Percentiles rank a stretch among this genome's conserved stretches.
Evolutionary conservation across 2,797 vertebrate genomes (phyloP).

Genomic region (Crax fasciolata): DNA sequence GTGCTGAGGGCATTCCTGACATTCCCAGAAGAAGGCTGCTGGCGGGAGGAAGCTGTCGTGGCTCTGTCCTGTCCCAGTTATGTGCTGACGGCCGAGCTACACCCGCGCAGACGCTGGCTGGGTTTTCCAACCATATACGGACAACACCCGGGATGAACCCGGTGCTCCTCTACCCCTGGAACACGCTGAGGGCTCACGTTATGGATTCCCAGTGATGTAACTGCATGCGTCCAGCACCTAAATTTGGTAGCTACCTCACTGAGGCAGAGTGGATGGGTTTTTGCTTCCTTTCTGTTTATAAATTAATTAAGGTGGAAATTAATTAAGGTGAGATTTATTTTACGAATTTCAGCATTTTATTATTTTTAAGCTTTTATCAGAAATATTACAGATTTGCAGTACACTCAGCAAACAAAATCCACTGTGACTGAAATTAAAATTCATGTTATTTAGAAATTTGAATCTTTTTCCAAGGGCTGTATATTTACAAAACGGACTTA

Average conservation of each 20-base stretch:
- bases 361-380: neutral
- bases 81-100: neutral
- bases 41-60: neutral
- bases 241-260: neutral
- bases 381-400: neutral
- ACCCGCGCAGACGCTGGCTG: neutral
- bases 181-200: neutral
- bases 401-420: neutral
- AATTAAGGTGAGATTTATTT: neutral
- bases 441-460: neutral
- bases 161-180: neutral
- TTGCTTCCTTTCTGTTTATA: neutral
- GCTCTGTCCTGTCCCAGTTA: neutral
- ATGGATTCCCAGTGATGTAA: constrained; percentile 1
- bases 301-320: neutral
- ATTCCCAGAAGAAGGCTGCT: constrained; percentile 46
- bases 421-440: neutral
- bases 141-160: neutral
- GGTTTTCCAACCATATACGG: constrained; percentile 46
- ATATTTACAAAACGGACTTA: neutral
- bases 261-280: neutral
- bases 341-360: neutral
- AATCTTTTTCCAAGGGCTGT: neutral
- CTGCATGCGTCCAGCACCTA: neutral
- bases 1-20: constrained; percentile 58